Conservation (phyloP, 2,113 vertebrate species). For the Ictidomys tridecemlineatus region DNA sequence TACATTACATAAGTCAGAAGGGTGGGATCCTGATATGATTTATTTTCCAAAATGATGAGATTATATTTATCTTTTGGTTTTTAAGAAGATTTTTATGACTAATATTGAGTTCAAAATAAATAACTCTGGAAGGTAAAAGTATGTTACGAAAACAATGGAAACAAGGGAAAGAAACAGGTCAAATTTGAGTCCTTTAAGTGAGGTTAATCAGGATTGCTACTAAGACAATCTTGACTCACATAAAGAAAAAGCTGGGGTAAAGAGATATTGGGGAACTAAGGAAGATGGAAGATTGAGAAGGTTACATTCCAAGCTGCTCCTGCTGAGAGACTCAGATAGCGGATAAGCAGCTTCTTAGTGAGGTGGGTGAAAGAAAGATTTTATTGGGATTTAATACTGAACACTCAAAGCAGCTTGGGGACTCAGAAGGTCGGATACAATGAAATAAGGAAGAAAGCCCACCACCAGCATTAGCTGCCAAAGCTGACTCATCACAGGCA, state of each 20-base stretch:
- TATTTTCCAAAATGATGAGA: background rate
- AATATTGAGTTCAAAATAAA: background rate
- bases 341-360: too few species aligned
- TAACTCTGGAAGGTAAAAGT: background rate
- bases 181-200: background rate
- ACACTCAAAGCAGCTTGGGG: too few species aligned
- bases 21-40: background rate
- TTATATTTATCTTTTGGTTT: background rate
- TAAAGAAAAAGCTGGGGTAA: background rate
- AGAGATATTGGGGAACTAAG: background rate
- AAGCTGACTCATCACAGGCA: too few species aligned
- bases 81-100: background rate
- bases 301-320: too few species aligned
- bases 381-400: too few species aligned
- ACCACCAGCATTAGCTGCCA: too few species aligned
- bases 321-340: too few species aligned
- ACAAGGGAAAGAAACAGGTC: background rate
- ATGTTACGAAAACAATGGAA: conserved; percentile 1
- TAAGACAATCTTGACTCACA: background rate
- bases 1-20: background rate
- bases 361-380: too few species aligned
- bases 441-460: too few species aligned
- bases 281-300: too few species aligned
- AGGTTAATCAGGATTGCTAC: background rate
- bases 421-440: too few species aligned